Base-by-base conservation (phyloP, 2,113 vertebrate species). In the Pycnonotus jocosus region DNA sequence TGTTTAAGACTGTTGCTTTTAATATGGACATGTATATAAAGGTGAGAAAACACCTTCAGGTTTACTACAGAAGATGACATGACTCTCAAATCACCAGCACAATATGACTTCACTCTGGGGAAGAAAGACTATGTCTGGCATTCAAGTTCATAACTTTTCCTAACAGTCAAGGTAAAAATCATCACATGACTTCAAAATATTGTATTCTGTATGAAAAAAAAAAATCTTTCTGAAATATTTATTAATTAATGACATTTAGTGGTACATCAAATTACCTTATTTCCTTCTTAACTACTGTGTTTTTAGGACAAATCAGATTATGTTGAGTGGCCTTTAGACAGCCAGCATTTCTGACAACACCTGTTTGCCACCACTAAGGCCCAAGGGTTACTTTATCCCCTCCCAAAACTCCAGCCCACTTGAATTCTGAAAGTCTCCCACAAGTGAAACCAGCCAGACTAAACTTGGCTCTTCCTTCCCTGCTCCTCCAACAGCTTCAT, bases 231-330 rank as follows among this genome's bases (percentile, higher is more conserved):
- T 33, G 27, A 80, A 86, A 57, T 65, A 57, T 15, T 72, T 87
- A 91, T 72, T 87, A 91, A 88, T 65, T 76, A 58, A 42, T 51
- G 4, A 44, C 61, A 76, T 74, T 91, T 86, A 62, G 37, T 54
- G 31, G 37, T 50, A 50, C 18, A 82, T 31, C n/a, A 73, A 82
- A 85, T 50, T 48, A 78, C 45, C 77, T 74, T 65, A 42, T 68
- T 80, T 65, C 20, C 66, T 87, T 72, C 51, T 82, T 54, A 82
- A 57, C 24, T 61, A 33, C 50, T 70, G 9, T 21, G 23, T 13
- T 80, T 83, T 45, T 9, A 83, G 64, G 47, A 64, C n/a, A 54
- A 73, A 78, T 37, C 47, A 66, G 60, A 50, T 61, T 11, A 33
- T n/a, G 58, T 1, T 77, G 47, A 83, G 47, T 2, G 0, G 15